These are phyloP conservation scores for Capricornis sumatraensis DNA, from an alignment of 2,113 vertebrate genomes.

Conservation along the genomic window DNA sequence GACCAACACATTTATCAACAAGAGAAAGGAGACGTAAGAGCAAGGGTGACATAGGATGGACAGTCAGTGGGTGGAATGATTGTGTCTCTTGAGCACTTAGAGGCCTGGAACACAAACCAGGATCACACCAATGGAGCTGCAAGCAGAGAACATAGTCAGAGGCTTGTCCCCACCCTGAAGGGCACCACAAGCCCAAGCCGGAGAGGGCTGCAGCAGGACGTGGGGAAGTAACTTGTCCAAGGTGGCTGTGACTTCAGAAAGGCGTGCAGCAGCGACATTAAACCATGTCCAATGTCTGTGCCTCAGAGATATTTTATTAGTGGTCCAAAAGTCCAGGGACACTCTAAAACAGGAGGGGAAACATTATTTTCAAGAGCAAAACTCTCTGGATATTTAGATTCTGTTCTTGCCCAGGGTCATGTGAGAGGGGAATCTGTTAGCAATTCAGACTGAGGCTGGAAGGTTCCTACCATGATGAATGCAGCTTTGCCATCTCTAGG, in stretches of 20 bases:
- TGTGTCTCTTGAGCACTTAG: background rate
- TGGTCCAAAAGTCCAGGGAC: background rate
- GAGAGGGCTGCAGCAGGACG: background rate
- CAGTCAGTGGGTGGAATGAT: background rate
- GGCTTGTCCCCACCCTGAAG: background rate
- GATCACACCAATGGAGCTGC: background rate
- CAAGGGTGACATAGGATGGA: background rate
- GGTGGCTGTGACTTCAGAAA: background rate
- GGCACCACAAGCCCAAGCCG: background rate
- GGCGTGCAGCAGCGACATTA: background rate
- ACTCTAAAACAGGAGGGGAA: background rate
- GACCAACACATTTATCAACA: background rate
- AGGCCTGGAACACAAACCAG: background rate
- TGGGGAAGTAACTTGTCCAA: background rate
- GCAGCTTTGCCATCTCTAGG: constrained; percentile 81
- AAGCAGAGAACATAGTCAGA: background rate
- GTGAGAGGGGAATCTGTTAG: background rate
- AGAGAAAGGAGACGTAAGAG: background rate
- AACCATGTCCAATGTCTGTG: background rate
- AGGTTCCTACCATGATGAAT: background rate
- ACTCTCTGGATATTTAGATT: background rate
- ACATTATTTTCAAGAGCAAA: background rate
- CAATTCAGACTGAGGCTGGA: background rate
- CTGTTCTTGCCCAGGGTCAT: background rate
- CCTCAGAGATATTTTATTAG: background rate